Conservation (phyloP, 1,140 invertebrate genomes). For the Pteromalus puparum region DNA sequence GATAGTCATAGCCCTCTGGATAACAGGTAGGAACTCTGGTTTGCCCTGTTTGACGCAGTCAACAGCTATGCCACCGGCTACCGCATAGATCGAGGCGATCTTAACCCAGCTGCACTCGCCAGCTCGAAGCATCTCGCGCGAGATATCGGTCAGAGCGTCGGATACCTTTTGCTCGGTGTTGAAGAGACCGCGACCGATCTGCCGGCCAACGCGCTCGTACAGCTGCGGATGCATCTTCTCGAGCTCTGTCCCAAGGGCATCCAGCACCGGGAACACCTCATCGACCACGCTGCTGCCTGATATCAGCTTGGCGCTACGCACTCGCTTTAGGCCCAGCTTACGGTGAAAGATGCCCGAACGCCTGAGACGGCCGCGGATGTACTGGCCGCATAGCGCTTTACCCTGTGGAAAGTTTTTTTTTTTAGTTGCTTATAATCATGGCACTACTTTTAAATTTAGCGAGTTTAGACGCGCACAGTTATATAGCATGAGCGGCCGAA, state of each 20-base stretch:
- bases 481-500: no score
- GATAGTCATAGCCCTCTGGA: slow-evolving; percentile 78
- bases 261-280: slow-evolving; percentile 77
- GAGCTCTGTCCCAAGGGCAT: slow-evolving; percentile 55
- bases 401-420: slow-evolving; percentile 68
- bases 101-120: slow-evolving; percentile 82
- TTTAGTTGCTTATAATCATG: no score
- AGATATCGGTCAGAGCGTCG: slow-evolving; percentile 77
- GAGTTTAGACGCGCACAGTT: no score
- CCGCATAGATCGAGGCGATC: slow-evolving; percentile 81
- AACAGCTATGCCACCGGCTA: slow-evolving; percentile 82
- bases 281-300: slow-evolving; percentile 72
- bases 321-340: slow-evolving; percentile 82
- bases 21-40: slow-evolving; percentile 79
- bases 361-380: slow-evolving; percentile 80
- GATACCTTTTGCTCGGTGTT: slow-evolving; percentile 77
- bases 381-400: slow-evolving; percentile 80
- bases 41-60: slow-evolving; percentile 82
- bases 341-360: slow-evolving; percentile 81
- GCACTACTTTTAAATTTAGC: no score
- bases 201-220: slow-evolving; percentile 78
- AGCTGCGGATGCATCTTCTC: slow-evolving; percentile 82
- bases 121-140: slow-evolving; percentile 76
- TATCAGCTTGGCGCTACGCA: slow-evolving; percentile 78
- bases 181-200: slow-evolving; percentile 76